These are phyloP conservation scores for Saccostrea cuccullata DNA, from an alignment of 1,140 invertebrate species.

Conservation along the genomic window DNA sequence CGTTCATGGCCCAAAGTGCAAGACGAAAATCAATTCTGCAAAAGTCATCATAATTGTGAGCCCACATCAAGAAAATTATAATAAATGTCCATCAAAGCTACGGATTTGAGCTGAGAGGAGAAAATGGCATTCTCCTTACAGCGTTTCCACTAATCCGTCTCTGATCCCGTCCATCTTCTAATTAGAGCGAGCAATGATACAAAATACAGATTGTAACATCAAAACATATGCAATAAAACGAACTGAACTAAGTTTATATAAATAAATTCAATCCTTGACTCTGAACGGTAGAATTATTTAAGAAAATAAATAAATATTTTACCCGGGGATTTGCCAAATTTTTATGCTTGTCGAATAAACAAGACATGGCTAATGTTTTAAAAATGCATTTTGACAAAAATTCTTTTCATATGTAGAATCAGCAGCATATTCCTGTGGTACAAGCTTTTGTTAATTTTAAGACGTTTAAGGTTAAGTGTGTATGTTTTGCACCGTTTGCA, in stretches of 20 bases:
- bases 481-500: slow-evolving; percentile 35
- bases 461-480: slow-evolving; percentile 1
- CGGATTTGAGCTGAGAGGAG: background rate
- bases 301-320: slow-evolving; percentile 22
- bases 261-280: background rate
- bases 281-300: slow-evolving; percentile 7
- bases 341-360: background rate
- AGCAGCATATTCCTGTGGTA: background rate
- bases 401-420: slow-evolving; percentile 13
- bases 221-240: background rate
- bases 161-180: background rate
- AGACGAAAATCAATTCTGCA: slow-evolving; percentile 27
- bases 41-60: slow-evolving; percentile 17
- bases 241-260: background rate
- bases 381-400: slow-evolving; percentile 17
- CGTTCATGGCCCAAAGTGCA: background rate
- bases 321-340: background rate
- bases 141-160: background rate
- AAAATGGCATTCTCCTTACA: background rate
- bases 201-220: slow-evolving; percentile 18
- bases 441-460: slow-evolving; percentile 8
- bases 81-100: slow-evolving; percentile 28
- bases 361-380: background rate
- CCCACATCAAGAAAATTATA: slow-evolving; percentile 29
- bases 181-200: background rate